These are phyloP conservation scores for Caenorhabditis imperialis DNA, from an alignment of 2,888 invertebrate genomes.

Conservation along the genomic window DNA sequence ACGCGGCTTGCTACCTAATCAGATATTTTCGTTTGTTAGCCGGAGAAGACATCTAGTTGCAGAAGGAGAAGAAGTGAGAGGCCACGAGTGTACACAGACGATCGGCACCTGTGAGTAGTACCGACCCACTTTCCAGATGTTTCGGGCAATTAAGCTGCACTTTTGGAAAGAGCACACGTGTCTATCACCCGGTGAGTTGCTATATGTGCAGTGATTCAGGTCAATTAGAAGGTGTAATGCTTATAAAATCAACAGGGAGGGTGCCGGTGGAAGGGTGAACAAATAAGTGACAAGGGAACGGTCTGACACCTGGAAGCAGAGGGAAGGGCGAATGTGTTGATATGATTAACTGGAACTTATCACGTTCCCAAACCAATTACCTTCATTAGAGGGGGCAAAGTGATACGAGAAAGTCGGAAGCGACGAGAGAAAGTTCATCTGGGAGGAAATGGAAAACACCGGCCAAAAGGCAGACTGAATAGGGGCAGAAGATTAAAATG, in stretches of 20 bases:
- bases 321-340: constrained; percentile 14
- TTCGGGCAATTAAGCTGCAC: too few relatives aligned
- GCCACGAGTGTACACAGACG: not conserved
- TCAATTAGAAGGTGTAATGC: constrained; percentile 15
- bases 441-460: not conserved
- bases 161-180: not conserved
- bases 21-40: constrained; percentile 30
- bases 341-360: constrained; percentile 32
- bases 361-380: constrained; percentile 49
- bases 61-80: not conserved
- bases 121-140: too few relatives aligned
- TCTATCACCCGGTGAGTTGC: not conserved
- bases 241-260: not conserved
- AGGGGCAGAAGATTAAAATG: constrained; percentile 37
- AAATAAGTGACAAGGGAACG: not conserved
- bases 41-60: not conserved
- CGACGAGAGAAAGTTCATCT: constrained; percentile 11
- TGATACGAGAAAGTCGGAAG: constrained; percentile 20
- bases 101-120: constrained; percentile 5
- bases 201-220: constrained; percentile 2
- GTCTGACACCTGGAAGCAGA: constrained; percentile 20
- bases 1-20: constrained; percentile 39
- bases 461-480: constrained; percentile 3
- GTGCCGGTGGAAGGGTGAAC: not conserved
- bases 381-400: constrained; percentile 15